A percentile compares a stretch with the other conserved stretches of the same genome.
These are phyloP conservation scores for Hiodon alosoides DNA, from an alignment of 2,113 vertebrate species.

Conservation along the genomic window DNA sequence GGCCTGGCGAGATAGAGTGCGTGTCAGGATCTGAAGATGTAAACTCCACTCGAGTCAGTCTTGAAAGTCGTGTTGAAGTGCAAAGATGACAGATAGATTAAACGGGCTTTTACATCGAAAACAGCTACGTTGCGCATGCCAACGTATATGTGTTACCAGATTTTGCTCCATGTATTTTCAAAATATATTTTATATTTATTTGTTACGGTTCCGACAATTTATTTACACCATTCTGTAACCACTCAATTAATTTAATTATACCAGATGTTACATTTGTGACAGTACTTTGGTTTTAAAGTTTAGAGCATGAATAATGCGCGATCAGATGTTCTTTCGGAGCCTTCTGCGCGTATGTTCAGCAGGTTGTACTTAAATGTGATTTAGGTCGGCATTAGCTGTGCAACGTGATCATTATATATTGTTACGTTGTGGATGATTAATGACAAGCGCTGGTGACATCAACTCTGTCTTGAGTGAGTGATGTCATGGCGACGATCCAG, in stretches of 20 bases:
- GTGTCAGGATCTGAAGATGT: constrained; percentile 29
- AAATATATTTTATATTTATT: neutral
- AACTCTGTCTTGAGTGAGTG: constrained; percentile 15
- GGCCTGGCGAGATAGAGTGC: constrained; percentile 40
- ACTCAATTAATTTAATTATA: neutral
- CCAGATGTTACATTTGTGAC: neutral
- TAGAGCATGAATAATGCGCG: no score
- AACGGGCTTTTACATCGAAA: constrained; percentile 44
- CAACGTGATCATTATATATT: neutral
- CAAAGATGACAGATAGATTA: constrained; percentile 46
- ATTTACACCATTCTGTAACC: neutral
- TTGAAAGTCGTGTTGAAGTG: constrained; percentile 64
- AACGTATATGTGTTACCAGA: constrained; percentile 22
- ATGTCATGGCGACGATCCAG: constrained; percentile 32
- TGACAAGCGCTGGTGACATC: constrained; percentile 7
- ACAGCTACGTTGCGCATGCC: constrained; percentile 47
- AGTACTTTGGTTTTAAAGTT: neutral
- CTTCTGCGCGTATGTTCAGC: neutral
- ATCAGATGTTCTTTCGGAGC: neutral
- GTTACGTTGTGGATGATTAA: neutral
- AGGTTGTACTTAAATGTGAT: neutral
- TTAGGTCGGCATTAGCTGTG: neutral
- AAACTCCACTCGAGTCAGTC: constrained; percentile 52
- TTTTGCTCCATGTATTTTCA: neutral
- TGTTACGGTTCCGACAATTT: neutral